Evolutionary conservation across 2,888 invertebrate species (phyloP).

Genomic region (Nemapogon koenigi): DNA sequence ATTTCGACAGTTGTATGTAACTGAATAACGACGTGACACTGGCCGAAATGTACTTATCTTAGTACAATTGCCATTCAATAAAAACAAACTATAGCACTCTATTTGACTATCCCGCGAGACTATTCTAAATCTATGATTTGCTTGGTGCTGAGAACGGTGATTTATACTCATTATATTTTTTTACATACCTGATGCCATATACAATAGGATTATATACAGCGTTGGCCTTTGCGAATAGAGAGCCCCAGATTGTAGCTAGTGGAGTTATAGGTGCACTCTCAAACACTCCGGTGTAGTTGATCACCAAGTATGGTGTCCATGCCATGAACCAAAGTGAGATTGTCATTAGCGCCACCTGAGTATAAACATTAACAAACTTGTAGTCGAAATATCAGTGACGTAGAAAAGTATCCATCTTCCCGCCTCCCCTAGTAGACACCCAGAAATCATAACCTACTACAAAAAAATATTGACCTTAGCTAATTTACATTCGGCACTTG

Average conservation of each 20-base stretch:
- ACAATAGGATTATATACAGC: constrained; percentile 91
- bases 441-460: constrained; percentile 1
- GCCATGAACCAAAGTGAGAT: constrained; percentile 91
- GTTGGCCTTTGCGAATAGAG: constrained; percentile 90
- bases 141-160: too few species aligned
- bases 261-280: constrained; percentile 77
- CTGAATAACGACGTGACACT: too few species aligned
- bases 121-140: too few species aligned
- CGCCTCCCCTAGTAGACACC: not conserved
- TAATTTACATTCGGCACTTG: constrained; percentile 85
- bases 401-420: not conserved
- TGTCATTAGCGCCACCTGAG: constrained; percentile 84
- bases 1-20: too few species aligned
- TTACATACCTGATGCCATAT: constrained; percentile 91
- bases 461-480: constrained; percentile 68
- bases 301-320: constrained; percentile 89
- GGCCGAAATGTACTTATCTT: too few species aligned
- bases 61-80: too few species aligned
- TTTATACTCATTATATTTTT: too few species aligned
- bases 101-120: too few species aligned
- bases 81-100: too few species aligned
- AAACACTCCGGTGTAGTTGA: constrained; percentile 83
- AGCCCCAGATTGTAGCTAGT: constrained; percentile 86
- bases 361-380: not conserved
- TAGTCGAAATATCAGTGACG: not conserved